Evolutionary conservation across 2,888 invertebrate genomes (phyloP).

Genomic region (Epistrophe eligans): DNA sequence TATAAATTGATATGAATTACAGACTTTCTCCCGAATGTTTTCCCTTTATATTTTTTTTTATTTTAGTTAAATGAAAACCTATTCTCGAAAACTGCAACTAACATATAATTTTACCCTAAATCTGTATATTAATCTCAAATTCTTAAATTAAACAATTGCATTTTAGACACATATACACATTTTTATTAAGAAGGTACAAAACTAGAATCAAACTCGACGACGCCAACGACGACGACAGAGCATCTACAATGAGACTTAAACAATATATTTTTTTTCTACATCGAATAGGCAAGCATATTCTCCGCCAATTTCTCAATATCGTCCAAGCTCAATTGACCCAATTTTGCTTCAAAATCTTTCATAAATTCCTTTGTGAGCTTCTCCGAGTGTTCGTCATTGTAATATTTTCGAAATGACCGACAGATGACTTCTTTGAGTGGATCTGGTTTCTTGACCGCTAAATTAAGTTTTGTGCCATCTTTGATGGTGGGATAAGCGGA

Average conservation of each 20-base stretch:
- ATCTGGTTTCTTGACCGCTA: constrained; percentile 89
- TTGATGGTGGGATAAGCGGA: constrained; percentile 89
- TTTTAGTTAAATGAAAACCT: too few species aligned
- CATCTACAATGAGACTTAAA: constrained; percentile 19
- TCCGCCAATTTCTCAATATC: constrained; percentile 82
- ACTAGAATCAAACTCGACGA: constrained; percentile 24
- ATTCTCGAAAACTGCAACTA: too few species aligned
- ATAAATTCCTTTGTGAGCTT: constrained; percentile 81
- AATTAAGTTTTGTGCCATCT: constrained; percentile 90
- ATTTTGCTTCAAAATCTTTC: constrained; percentile 81
- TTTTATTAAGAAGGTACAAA: constrained; percentile 67
- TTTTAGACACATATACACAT: constrained; percentile 40
- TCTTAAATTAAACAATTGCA: not conserved
- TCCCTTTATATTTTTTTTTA: too few species aligned
- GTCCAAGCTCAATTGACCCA: constrained; percentile 81
- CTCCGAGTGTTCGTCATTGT: constrained; percentile 87
- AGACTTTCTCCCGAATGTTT: too few species aligned
- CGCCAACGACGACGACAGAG: not conserved
- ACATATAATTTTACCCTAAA: too few species aligned
- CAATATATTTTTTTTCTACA: not conserved
- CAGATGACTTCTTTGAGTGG: constrained; percentile 86
- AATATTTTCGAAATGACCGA: constrained; percentile 84
- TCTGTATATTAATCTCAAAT: too few species aligned
- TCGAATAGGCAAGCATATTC: constrained; percentile 66
- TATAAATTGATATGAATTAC: too few species aligned